Evolutionary conservation across 2,797 vertebrate genomes (phyloP).

Genomic region (Loris lydekkerianus): DNA sequence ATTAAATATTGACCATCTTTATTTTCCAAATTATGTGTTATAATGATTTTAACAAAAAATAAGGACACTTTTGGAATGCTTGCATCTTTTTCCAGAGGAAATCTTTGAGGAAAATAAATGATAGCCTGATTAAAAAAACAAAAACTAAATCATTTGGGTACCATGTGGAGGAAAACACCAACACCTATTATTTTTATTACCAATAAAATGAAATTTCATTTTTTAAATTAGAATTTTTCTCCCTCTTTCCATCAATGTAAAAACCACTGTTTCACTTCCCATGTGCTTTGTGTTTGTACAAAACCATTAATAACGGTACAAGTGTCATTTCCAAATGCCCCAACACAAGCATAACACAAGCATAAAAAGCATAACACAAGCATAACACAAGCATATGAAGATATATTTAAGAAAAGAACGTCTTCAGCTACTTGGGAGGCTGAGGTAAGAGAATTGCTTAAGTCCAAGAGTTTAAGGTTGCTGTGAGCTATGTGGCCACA

Average conservation of each 20-base stretch:
- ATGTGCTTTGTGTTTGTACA: conserved; percentile 15
- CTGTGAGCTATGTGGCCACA: too few species aligned
- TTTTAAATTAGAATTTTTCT: conserved; percentile 37
- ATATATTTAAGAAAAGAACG: conserved; percentile 49
- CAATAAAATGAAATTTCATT: conserved; percentile 64
- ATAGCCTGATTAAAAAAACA: conserved; percentile 64
- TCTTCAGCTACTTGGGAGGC: too few species aligned
- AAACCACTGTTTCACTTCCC: conserved; percentile 6
- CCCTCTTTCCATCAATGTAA: background rate
- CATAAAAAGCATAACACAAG: background rate
- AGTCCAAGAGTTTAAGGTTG: too few species aligned
- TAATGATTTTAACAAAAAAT: conserved; percentile 57
- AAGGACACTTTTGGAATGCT: conserved; percentile 41
- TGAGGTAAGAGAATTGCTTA: too few species aligned
- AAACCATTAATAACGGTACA: background rate
- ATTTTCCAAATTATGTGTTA: conserved; percentile 52
- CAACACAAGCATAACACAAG: background rate
- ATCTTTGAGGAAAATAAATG: conserved; percentile 75
- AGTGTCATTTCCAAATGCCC: background rate
- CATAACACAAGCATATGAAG: background rate
- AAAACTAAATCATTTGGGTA: conserved; percentile 55
- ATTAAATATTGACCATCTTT: conserved; percentile 55
- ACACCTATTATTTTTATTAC: conserved; percentile 67
- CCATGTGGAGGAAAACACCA: conserved; percentile 64
- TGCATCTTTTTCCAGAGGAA: conserved; percentile 69